Base-by-base conservation (phyloP, 2,888 invertebrate genomes). In the Rotaria sp. region DNA sequence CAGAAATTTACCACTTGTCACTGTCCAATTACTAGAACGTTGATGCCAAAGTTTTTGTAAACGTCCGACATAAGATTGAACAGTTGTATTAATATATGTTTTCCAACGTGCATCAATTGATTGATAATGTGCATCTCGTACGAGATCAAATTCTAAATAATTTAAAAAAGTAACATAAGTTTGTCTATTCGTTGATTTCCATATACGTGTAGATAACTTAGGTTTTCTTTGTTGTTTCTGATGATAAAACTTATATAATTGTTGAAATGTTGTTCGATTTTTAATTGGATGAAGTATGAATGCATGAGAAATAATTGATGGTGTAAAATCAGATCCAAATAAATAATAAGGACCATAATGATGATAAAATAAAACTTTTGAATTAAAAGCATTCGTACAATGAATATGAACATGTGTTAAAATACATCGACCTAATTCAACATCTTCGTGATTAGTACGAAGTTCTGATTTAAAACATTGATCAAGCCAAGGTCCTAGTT, bases 351-450 rank as follows among this genome's bases (percentile, higher is more conserved):
- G 26, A 26, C 80, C 80, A 21, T 80, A 45, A 80, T 80, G 80
- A 80, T 80, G 80, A 45, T 80, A 80, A 21, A 80, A 80, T 18
- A 45, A 80, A n/a, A 10, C 2, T 41, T 80, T 80, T 2, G 41
- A 41, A 80, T 80, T 18, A n/a, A n/a, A 80, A 1, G 80, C 80
- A n/a, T 45, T 41, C 13, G 45, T 45, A 80, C 80, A 80, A 45
- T 21, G 8, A 2, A 80, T 41, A 45, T 80, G 45, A 80, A 80
- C 45, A 45, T 80, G 80, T 4, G 1, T 26, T 45, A 45, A 45
- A 26, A 80, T 80, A 80, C 80, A 80, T 45, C 80, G 80, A n/a
- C 80, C 80, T 80, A 80, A n/a, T 45, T 80, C 80, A 13, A 80
- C 80, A 45, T 80, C 80, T 80, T 80, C 80, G 45, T 80, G 80